Base-by-base conservation (phyloP, 2,113 vertebrate species). In the Gobio gobio region DNA sequence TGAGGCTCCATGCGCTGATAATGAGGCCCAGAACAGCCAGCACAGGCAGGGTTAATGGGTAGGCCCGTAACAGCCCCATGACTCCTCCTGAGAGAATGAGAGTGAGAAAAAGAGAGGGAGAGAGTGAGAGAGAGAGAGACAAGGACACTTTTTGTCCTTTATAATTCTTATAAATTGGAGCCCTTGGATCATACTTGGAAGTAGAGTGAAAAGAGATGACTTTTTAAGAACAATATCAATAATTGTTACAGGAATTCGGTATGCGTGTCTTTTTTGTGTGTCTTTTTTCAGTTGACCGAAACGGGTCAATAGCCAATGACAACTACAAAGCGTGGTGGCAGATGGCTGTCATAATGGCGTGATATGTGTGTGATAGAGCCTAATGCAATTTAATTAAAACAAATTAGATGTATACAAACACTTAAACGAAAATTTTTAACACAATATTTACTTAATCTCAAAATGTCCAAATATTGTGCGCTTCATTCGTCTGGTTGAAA, bases 1-100 rank as follows among this genome's bases (percentile, higher is more conserved):
- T 99, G 89, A 99, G 94, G 83, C 95, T 90, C 86, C 95, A 86
- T 22, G 93, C 87, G 0, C 87, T 87, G 83, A 90, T 89, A 84
- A 95, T 92, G 74, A 97, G 90, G 54, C 91, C 89, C 91, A 93
- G 89, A 83, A 94, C 72, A 51, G 93, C 59, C 29, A 96, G 49
- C 24, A 92, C 86, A 77, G 88, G 89, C n/a, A 91, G 83, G 87
- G 91, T 89, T 90, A 93, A 92, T 86, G 89, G 86, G 88, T 89
- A 84, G 73, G 90, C 82, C 49, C 59, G 43, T 0, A 70, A 86
- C 10, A 87, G 89, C 89, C 93, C 94, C 97, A 98, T 98, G 86
- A 86, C 86, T 90, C 89, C 88, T 88, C 94, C 95, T 91, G 58
- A 81, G 82, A 68, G 51, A 80, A n/a, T 56, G 40, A 85, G 45